Evolutionary conservation across 2,888 invertebrate species (phyloP), one percentile per base, ranked within the genome.

Genomic region (Tetrapedia diversipes): DNA sequence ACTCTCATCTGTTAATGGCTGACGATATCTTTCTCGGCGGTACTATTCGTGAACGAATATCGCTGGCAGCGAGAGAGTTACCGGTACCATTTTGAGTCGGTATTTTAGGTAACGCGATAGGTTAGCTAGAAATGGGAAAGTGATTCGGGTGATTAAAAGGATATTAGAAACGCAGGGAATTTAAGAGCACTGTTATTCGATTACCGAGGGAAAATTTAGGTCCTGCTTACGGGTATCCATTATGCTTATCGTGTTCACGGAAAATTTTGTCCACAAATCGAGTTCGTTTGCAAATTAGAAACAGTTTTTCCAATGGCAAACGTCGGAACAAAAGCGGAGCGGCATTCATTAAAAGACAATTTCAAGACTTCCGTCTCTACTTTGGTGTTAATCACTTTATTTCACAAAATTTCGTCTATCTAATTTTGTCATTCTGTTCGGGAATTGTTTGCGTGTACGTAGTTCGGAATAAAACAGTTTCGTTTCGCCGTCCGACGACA

Each of bases 11-110:
- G n/a, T 45, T 24, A 22, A 56, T 34, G 16, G 19, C 7, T 7
- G 65, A 49, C 11, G 32, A 43, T 59, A 39, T 24, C 32, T n/a
- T 45, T 2, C 27, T 16, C 22, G 47, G n/a, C 24, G 16, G 14
- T 65, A 22, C 59, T 61, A 27, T 65, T 41, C 37, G 6, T 22
- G 61, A 8, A 72, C 1, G 4, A 68, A n/a, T 37, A 61, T 22
- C n/a, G 78, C 61, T 10, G 69, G 61, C 61, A 56, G 72, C 29
- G 56, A 53, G 1, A 77, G 39, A 32, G 24, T 43, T 34, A 16
- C 14, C 19, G 49, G 24, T 11, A 57, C 29, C n/a, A n/a, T 43
- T 68, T 39, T 45, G 49, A 1, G 22, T 37, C 3, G 60, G 1
- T 7, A 67, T 37, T 0, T 53, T 32, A 24, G 45, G 8, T 6